phyloP scores from a whole-genome alignment of 2,797 vertebrate species.

The Dromococcyx pavoninus region DNA sequence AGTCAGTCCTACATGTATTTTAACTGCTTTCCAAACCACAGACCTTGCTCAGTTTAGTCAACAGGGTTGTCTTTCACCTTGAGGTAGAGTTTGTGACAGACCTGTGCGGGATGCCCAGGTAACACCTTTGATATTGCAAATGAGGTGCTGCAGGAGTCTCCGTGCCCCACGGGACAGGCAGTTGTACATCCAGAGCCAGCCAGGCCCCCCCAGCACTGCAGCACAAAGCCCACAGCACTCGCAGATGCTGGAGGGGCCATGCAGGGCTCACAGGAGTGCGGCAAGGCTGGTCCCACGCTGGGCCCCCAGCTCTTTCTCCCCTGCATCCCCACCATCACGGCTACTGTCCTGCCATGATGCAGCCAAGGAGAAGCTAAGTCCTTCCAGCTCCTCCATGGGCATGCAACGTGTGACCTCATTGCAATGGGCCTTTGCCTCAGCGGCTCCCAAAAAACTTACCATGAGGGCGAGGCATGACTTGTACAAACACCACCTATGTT shows the following conservation, averaged over 20 bases:
- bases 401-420: not conserved
- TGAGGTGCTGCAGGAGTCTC: not conserved
- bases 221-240: not conserved
- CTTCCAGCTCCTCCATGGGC: not conserved
- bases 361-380: not conserved
- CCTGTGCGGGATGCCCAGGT: not conserved
- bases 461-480: not conserved
- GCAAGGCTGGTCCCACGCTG: not conserved
- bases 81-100: slow-evolving; percentile 62
- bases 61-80: not conserved
- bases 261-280: no score
- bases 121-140: not conserved
- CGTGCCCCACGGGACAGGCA: not conserved
- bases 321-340: rapidly evolving
- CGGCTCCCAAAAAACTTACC: not conserved
- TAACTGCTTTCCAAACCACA: not conserved
- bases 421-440: not conserved
- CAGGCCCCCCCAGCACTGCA: not conserved
- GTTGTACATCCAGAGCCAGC: not conserved
- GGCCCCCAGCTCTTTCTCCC: no score
- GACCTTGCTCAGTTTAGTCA: not conserved
- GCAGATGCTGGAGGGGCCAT: not conserved
- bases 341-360: not conserved
- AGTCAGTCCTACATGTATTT: not conserved
- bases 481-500: not conserved